A percentile compares a stretch with the other conserved stretches of the same genome.
Conservation (phyloP, 1,140 invertebrate species). For the Ooceraea biroi region DNA sequence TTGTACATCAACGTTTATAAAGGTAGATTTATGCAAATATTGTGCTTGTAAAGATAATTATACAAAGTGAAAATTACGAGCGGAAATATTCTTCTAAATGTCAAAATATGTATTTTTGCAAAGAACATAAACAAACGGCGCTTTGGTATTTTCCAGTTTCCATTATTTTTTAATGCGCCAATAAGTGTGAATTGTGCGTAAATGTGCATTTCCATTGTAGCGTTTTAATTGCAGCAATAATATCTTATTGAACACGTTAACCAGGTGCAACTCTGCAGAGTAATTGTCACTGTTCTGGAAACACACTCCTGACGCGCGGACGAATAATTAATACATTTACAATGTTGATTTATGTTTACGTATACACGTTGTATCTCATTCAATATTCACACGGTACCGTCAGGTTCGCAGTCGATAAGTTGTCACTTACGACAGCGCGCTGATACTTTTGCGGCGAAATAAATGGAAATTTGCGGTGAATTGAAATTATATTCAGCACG, state of each 20-base stretch:
- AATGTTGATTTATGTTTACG: constrained; percentile 57
- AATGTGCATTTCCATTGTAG: neutral
- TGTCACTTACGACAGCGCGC: constrained; percentile 48
- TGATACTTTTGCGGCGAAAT: constrained; percentile 31
- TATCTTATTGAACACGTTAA: constrained; percentile 5
- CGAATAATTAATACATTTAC: constrained; percentile 61
- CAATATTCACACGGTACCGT: constrained; percentile 54
- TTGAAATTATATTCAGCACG: neutral
- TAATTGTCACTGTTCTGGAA: constrained; percentile 44
- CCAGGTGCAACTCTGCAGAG: neutral
- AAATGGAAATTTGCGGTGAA: neutral
- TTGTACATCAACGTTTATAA: neutral
- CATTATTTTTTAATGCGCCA: neutral
- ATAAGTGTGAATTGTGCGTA: neutral
- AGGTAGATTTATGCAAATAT: neutral
- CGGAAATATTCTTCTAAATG: neutral
- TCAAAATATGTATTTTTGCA: neutral
- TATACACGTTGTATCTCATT: constrained; percentile 16
- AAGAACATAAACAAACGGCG: neutral
- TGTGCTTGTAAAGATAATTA: neutral
- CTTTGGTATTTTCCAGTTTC: neutral
- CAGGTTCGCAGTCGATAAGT: constrained; percentile 54
- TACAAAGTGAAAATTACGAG: neutral
- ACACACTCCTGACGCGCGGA: constrained; percentile 21
- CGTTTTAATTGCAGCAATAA: constrained; percentile 32